Base-by-base conservation (phyloP, 2,113 vertebrate species). In the Cettia cetti region DNA sequence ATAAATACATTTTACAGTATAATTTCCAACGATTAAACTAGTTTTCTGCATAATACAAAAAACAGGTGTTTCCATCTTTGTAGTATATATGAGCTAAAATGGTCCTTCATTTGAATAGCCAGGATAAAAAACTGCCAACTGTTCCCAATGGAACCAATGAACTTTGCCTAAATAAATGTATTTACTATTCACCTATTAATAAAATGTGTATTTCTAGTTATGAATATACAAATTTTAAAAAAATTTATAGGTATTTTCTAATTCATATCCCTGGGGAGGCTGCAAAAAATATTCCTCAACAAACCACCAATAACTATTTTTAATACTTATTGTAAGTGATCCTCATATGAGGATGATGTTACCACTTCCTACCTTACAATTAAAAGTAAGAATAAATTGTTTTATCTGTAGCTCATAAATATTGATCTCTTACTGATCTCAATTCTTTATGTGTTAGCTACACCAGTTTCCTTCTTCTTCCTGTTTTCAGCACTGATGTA, bases 161-260 rank as follows among this genome's bases (percentile, higher is more conserved):
- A 33, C n/a, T 19, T n/a, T 80, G 53, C 17, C 56, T 89, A 37
- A 89, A 52, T 56, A 95, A 66, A 92, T 94, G 18, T 33, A 64
- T 72, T 77, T 92, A 20, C 10, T 70, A 35, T 10, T 52, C 27
- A 74, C 7, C 18, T 71, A 40, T 70, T 87, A 95, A 77, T 90
- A 59, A 35, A 90, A 72, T n/a, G 27, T 11, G 12, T 86, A 87
- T 92, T 94, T 95, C 57, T 86, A 57, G 45, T 75, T 89, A 93
- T 54, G 45, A 92, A 75, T 56, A 68, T 63, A 22, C 20, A 81
- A 88, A 22, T 21, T n/a, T 39, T 10, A 28, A 20, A 16, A 71
- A 85, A 10, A 72, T 40, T 60, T 53, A 52, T 83, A 69, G 28
- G 50, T 81, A 40, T 91, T 94, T 89, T 77, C 10, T 92, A 85